These are phyloP conservation scores for Oopsacas minuta DNA, from an alignment of 37 sponge, comb jelly and placozoan species.

Conservation along the genomic window DNA sequence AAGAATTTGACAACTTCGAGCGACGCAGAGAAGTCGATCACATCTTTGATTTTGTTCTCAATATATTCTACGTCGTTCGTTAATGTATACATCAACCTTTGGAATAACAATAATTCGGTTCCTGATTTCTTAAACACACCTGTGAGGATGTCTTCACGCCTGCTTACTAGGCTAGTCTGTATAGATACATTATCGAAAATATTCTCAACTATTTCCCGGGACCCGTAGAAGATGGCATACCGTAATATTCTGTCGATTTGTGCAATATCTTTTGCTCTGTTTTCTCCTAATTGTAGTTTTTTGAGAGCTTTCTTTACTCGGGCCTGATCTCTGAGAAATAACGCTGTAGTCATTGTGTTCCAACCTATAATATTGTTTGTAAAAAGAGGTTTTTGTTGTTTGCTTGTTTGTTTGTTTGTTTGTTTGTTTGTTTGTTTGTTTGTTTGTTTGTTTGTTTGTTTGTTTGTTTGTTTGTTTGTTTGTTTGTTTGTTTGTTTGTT, in stretches of 20 bases:
- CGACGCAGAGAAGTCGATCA: background rate
- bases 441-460: background rate
- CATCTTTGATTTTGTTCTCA: background rate
- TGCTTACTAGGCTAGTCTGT: background rate
- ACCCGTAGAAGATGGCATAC: background rate
- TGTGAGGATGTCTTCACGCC: background rate
- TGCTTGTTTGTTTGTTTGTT: no score
- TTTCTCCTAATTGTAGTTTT: background rate
- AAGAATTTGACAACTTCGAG: background rate
- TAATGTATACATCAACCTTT: background rate
- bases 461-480: background rate
- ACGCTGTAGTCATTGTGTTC: slow-evolving; percentile 5
- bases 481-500: background rate
- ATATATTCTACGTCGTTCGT: background rate
- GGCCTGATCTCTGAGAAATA: background rate
- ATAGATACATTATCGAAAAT: background rate
- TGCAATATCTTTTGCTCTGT: background rate
- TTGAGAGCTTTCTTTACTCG: background rate
- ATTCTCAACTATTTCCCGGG: background rate
- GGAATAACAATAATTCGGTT: background rate
- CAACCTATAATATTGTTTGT: background rate
- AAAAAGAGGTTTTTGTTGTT: background rate
- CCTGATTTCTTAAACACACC: background rate
- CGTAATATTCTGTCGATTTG: background rate
- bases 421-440: background rate